These are phyloP conservation scores for Mechanitis mazaeus DNA, from an alignment of 2,888 invertebrate genomes.

Conservation along the genomic window DNA sequence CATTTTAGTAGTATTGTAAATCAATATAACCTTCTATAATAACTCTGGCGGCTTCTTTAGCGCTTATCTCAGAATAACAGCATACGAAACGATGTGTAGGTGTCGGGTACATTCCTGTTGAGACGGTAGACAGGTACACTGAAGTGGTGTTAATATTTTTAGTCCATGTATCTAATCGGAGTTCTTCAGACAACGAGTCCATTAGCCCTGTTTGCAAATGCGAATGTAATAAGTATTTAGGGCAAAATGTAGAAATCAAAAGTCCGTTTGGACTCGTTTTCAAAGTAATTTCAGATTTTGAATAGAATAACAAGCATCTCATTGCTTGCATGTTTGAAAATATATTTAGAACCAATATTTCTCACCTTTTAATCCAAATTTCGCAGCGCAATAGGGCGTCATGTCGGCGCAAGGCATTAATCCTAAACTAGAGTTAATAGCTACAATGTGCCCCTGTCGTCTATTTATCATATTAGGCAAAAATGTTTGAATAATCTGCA, in stretches of 20 bases:
- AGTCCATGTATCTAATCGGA: constrained; percentile 62
- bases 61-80: constrained; percentile 54
- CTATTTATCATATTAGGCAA: constrained; percentile 67
- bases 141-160: constrained; percentile 64
- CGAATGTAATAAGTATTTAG: neutral
- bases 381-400: constrained; percentile 67
- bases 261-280: too few species aligned
- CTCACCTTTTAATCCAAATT: constrained; percentile 65
- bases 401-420: constrained; percentile 61
- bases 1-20: too few species aligned
- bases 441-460: constrained; percentile 62
- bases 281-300: too few species aligned
- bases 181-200: constrained; percentile 65
- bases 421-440: constrained; percentile 66
- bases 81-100: constrained; percentile 62
- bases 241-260: neutral
- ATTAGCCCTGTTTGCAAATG: constrained; percentile 49
- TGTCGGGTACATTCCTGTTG: constrained; percentile 59
- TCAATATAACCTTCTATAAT: constrained; percentile 56
- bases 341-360: constrained; percentile 2
- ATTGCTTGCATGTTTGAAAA: neutral
- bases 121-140: constrained; percentile 59
- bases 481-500: constrained; percentile 65
- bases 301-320: too few species aligned
- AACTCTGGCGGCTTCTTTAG: constrained; percentile 60